A percentile compares a stretch with the other conserved stretches of the same genome.
Conservation (phyloP, 2,797 vertebrate genomes). For the Propithecus deckenii region DNA sequence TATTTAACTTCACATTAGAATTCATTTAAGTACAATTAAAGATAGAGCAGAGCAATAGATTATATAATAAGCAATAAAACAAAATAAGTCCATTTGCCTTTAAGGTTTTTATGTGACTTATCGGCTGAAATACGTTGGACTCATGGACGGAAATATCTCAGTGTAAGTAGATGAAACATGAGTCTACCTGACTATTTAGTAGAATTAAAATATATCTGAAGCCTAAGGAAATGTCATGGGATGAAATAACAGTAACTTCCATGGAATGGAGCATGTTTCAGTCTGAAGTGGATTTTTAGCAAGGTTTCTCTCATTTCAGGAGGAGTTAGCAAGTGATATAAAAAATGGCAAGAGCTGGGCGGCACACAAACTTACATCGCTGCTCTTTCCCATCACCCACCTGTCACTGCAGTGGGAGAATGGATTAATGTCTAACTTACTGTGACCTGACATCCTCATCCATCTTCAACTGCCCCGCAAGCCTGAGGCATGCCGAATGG, state of each 20-base stretch:
- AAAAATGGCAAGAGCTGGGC: neutral
- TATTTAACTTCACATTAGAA: slow-evolving; percentile 42
- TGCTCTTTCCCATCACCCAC: neutral
- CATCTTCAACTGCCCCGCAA: slow-evolving; percentile 34
- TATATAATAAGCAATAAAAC: neutral
- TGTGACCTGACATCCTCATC: slow-evolving; percentile 48
- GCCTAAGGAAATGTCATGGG: slow-evolving; percentile 58
- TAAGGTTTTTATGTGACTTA: slow-evolving; percentile 39
- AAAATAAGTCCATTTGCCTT: slow-evolving; percentile 49
- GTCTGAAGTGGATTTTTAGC: slow-evolving; percentile 35
- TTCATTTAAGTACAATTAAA: slow-evolving; percentile 36
- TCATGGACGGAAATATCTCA: neutral
- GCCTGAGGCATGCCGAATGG: neutral
- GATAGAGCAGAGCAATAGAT: neutral
- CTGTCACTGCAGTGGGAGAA: neutral
- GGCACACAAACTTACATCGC: neutral
- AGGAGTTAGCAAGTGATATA: neutral
- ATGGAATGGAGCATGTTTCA: neutral
- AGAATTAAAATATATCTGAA: slow-evolving; percentile 55
- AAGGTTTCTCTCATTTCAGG: slow-evolving; percentile 33
- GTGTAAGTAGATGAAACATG: slow-evolving; percentile 28
- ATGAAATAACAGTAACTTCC: slow-evolving; percentile 16
- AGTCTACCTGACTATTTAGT: slow-evolving; percentile 8
- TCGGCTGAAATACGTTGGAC: neutral
- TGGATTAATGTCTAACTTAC: slow-evolving; percentile 59